Evolutionary conservation across 2,113 vertebrate species (phyloP), one percentile per base, ranked within the genome.

Genomic region (Cochlearius cochlearius): DNA sequence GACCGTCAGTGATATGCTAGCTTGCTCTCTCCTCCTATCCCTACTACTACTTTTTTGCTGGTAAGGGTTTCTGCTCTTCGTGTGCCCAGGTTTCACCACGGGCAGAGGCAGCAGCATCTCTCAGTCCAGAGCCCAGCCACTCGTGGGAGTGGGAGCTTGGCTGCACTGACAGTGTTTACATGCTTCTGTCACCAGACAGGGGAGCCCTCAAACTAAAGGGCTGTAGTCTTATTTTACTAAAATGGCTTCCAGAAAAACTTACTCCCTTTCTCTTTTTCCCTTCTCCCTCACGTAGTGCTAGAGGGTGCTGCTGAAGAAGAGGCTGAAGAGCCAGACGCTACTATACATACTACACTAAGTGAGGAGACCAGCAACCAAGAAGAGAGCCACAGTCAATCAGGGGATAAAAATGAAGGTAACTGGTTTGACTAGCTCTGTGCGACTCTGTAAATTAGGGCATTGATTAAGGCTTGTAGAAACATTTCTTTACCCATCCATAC

Each of bases 321-420:
- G 75, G 78, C 89, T 63, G 89, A 94, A 88, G 85, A 93, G 83
- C 92, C 81, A 78, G 96, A 92, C 63, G 41, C 93, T 95, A 85
- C 90, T 69, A 30, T n/a, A 10, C 80, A 30, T 90, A 47, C 92
- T 79, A 58, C 92, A 88, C 66, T 74, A n/a, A 91, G 87, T 77
- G 97, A 95, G 62, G 94, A 93, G 71, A 86, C 68, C 68, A 86
- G 80, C 86, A 90, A n/a, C 49, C 92, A 90, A 60, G 93, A 84
- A 26, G 90, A 77, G 66, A 87, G 73, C 86, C 88, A 89, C 80
- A 49, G 62, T 95, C 96, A 83, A 18, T 82, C 88, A 73, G 96
- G 68, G 90, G 97, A 97, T 86, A 97, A 98, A 96, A 96, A 98
- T 98, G 98, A 97, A 98, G 98, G 98, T 98, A 97, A 97, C 52